Conservation (phyloP, 2,888 invertebrate species). For the Drosophila birchii region DNA sequence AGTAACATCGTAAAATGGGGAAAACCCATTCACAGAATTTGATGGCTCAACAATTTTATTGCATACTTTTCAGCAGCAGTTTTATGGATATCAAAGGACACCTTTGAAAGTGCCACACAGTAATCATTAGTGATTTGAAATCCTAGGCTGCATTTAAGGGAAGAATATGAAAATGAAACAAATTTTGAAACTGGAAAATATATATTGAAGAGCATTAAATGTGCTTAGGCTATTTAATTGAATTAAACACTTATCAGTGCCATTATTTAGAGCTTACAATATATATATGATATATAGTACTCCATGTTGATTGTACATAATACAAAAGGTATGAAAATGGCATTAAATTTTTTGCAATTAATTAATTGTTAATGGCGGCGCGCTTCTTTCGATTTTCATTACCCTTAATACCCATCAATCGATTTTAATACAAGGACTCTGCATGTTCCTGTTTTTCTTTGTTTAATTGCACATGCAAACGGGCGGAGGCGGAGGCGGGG, state of each 20-base stretch:
- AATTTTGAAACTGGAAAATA: neutral
- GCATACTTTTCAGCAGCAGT: neutral
- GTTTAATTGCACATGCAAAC: conserved; percentile 28
- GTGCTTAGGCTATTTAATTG: neutral
- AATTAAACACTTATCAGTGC: too few species aligned
- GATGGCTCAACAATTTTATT: neutral
- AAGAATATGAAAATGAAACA: neutral
- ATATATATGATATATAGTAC: neutral
- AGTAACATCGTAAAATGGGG: neutral
- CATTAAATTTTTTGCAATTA: conserved; percentile 8
- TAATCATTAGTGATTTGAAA: neutral
- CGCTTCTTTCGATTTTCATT: conserved; percentile 12
- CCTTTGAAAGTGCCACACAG: neutral
- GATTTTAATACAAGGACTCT: conserved; percentile 24
- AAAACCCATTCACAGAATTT: neutral
- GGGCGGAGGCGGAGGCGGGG: neutral
- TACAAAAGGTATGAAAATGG: neutral
- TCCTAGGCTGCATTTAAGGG: neutral
- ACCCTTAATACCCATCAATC: conserved; percentile 31
- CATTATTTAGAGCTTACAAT: neutral
- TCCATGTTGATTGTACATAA: neutral
- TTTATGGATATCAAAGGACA: conserved; percentile 5
- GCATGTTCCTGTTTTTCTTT: conserved; percentile 18
- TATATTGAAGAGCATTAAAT: neutral
- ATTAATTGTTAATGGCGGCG: conserved; percentile 5